These are phyloP conservation scores for Littorina saxatilis DNA, from an alignment of 1,140 invertebrate genomes.

Conservation along the genomic window DNA sequence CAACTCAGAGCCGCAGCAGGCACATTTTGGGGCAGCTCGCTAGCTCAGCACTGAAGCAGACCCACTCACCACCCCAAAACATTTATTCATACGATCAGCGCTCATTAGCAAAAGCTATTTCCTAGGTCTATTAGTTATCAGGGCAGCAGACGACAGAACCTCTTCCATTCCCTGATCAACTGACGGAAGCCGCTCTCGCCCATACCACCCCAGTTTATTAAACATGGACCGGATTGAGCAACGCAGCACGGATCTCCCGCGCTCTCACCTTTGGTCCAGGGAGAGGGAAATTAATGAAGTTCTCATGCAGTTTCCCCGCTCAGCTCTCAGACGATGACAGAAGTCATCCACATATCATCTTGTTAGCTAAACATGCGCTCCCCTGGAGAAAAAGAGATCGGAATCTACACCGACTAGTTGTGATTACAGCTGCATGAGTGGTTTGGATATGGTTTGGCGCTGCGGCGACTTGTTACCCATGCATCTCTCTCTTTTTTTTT, in stretches of 20 bases:
- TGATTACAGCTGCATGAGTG: neutral
- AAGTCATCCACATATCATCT: slow-evolving; percentile 31
- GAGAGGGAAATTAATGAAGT: slow-evolving; percentile 19
- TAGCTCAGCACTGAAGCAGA: no score
- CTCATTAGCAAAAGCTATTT: neutral
- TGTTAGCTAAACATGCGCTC: slow-evolving; percentile 21
- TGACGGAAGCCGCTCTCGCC: neutral
- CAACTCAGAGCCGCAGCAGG: no score
- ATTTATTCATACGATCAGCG: no score
- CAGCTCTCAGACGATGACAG: slow-evolving; percentile 13
- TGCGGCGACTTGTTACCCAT: no score
- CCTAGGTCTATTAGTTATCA: neutral
- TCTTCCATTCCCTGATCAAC: neutral
- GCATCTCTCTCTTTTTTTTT: no score
- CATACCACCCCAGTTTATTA: slow-evolving; percentile 24
- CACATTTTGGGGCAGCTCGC: no score
- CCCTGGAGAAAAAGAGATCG: no score
- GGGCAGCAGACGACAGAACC: neutral
- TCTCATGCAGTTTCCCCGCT: slow-evolving; percentile 22
- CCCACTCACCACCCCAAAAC: no score
- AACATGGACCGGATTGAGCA: neutral
- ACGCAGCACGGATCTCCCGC: neutral
- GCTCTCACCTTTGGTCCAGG: neutral
- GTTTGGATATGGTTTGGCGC: no score
- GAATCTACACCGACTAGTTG: neutral